These are phyloP conservation scores for Thymelicus acteon DNA, from an alignment of 2,888 invertebrate species.

Conservation along the genomic window DNA sequence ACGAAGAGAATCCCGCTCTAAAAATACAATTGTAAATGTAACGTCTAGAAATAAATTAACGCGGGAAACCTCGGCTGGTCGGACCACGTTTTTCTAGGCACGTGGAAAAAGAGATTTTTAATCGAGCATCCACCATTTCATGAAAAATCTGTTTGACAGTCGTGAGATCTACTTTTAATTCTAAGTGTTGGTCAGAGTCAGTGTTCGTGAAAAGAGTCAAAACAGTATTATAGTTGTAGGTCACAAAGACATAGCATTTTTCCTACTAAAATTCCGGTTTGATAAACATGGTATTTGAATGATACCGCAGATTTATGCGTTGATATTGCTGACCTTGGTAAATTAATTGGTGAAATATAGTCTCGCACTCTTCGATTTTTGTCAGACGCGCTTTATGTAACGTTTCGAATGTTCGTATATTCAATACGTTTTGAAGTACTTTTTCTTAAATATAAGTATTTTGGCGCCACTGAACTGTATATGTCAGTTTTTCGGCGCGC, in stretches of 20 bases:
- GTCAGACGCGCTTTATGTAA: not conserved
- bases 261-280: not conserved
- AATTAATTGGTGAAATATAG: constrained; percentile 11
- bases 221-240: not conserved
- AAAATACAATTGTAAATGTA: constrained; percentile 68
- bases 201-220: not conserved
- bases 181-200: not conserved
- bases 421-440: no score
- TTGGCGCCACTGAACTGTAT: constrained; percentile 9
- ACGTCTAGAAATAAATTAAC: constrained; percentile 69
- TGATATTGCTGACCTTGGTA: constrained; percentile 16
- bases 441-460: not conserved
- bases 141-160: constrained; percentile 44
- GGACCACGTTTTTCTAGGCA: constrained; percentile 53
- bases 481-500: no score
- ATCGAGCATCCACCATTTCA: constrained; percentile 53
- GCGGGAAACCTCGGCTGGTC: constrained; percentile 54
- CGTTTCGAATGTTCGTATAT: no score
- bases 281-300: constrained; percentile 4
- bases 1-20: constrained; percentile 51
- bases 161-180: constrained; percentile 5
- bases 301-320: constrained; percentile 1
- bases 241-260: not conserved
- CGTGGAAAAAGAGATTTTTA: constrained; percentile 49
- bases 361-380: not conserved